These are phyloP conservation scores for Acestrorhynchus altus DNA, from an alignment of 2,797 vertebrate species.

Conservation along the genomic window DNA sequence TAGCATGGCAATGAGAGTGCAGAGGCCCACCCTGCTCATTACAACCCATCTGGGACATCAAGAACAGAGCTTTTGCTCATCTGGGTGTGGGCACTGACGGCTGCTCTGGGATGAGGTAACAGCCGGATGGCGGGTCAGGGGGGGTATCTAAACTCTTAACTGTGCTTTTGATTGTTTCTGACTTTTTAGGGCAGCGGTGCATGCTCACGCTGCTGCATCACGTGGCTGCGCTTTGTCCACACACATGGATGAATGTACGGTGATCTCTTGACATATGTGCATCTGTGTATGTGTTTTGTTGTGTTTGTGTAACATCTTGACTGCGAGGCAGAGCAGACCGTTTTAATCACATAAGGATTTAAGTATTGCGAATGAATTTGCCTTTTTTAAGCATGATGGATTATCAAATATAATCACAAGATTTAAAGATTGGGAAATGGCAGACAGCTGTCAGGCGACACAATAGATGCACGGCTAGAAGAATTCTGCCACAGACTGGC, in stretches of 20 bases:
- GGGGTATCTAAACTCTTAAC: neutral
- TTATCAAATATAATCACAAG: constrained; percentile 73
- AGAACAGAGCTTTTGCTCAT: constrained; percentile 43
- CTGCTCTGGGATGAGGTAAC: constrained; percentile 19
- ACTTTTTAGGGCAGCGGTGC: constrained; percentile 3
- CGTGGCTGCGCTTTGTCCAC: constrained; percentile 3
- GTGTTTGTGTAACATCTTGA: constrained; percentile 48
- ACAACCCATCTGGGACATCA: constrained; percentile 57
- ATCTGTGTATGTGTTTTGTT: neutral
- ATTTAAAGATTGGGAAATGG: constrained; percentile 82
- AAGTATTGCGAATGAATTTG: constrained; percentile 77
- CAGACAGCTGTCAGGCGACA: constrained; percentile 79
- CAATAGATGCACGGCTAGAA: constrained; percentile 75
- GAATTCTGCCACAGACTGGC: constrained; percentile 72
- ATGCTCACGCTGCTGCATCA: neutral
- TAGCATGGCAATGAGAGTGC: constrained; percentile 56
- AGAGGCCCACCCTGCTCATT: constrained; percentile 54
- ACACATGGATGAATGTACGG: constrained; percentile 62
- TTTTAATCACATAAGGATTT: constrained; percentile 81
- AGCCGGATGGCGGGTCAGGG: constrained; percentile 15
- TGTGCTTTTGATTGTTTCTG: constrained; percentile 22
- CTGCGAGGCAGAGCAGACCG: constrained; percentile 67
- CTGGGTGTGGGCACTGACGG: constrained; percentile 35
- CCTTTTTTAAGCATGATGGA: constrained; percentile 76
- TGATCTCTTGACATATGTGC: constrained; percentile 22